Conservation (phyloP, 2,113 vertebrate species). For the Athene cunicularia region DNA sequence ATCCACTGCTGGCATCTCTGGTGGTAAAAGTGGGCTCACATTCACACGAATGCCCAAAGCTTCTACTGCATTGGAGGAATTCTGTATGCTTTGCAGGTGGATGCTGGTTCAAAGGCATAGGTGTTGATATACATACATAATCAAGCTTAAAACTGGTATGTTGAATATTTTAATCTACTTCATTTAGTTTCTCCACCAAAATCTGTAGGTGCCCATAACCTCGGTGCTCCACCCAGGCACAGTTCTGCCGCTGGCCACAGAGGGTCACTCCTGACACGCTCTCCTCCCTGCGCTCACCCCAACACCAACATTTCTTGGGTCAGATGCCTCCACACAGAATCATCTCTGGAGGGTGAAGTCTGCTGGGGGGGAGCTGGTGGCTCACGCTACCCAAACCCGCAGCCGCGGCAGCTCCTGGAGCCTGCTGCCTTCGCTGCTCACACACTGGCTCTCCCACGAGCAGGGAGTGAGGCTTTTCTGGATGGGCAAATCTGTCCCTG, state of each 20-base stretch:
- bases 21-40: background rate
- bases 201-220: background rate
- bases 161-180: background rate
- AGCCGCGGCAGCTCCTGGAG: background rate
- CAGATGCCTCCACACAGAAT: background rate
- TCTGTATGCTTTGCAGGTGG: background rate
- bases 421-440: background rate
- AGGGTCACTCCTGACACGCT: background rate
- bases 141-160: background rate
- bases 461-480: background rate
- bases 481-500: background rate
- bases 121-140: fast-evolving
- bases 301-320: background rate
- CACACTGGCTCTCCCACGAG: background rate
- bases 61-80: background rate
- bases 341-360: background rate
- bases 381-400: background rate
- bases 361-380: background rate
- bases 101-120: background rate
- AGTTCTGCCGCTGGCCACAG: background rate
- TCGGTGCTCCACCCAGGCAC: background rate
- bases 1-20: background rate
- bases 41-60: too few species aligned
- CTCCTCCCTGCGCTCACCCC: fast-evolving
- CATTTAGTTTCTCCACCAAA: background rate